phyloP scores from a whole-genome alignment of 2,888 invertebrate species.

The Esperia sulphurella region DNA sequence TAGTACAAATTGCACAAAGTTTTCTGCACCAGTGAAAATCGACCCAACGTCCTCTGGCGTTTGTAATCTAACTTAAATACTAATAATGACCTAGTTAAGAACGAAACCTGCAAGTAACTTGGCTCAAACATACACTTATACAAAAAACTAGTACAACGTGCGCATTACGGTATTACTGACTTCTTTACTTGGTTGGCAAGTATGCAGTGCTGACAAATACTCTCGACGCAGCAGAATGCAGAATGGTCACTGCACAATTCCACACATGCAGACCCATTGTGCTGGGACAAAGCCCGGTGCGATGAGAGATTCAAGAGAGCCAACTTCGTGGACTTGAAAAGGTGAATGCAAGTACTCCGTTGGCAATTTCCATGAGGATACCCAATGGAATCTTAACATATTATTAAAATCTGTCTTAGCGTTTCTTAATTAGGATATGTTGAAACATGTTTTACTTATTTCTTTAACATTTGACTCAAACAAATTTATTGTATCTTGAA shows the following conservation, averaged over 20 bases:
- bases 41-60: too few relatives aligned
- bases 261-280: constrained; percentile 66
- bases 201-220: constrained; percentile 51
- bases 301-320: constrained; percentile 52
- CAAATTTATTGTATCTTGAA: too few relatives aligned
- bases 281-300: constrained; percentile 59
- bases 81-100: constrained; percentile 16
- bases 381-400: too few relatives aligned
- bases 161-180: constrained; percentile 24
- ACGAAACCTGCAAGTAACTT: constrained; percentile 31
- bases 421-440: too few relatives aligned
- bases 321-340: constrained; percentile 62
- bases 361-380: background rate
- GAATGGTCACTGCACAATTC: constrained; percentile 50
- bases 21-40: too few relatives aligned
- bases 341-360: constrained; percentile 53
- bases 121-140: constrained; percentile 18
- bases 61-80: too few relatives aligned
- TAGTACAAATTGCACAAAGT: too few relatives aligned
- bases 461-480: too few relatives aligned
- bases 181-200: constrained; percentile 18
- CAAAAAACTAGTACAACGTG: constrained; percentile 33
- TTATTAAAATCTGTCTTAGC: too few relatives aligned
- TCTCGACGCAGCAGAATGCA: constrained; percentile 17
- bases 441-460: too few relatives aligned